Conservation (phyloP, 2,888 invertebrate species). For the Pandemis heparana region DNA sequence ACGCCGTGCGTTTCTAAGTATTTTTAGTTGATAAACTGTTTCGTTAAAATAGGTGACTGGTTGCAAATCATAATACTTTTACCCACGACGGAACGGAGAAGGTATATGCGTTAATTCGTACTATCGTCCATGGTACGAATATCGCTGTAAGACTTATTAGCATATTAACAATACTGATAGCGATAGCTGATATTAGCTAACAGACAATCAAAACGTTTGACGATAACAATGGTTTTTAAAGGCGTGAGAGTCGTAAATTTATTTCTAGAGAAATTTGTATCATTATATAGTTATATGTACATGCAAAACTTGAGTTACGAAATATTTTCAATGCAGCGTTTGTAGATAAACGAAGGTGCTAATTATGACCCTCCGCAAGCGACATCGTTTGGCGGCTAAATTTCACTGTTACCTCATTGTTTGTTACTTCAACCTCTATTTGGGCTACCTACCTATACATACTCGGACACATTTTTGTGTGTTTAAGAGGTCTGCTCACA, state of each 20-base stretch:
- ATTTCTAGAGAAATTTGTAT: slow-evolving; percentile 34
- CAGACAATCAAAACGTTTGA: background rate
- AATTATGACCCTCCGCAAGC: slow-evolving; percentile 53
- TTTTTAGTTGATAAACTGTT: too few relatives aligned
- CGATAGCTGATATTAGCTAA: too few relatives aligned
- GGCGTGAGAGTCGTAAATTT: slow-evolving; percentile 21
- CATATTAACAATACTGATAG: too few relatives aligned
- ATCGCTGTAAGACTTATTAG: too few relatives aligned
- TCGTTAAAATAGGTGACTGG: too few relatives aligned
- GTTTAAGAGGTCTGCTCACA: slow-evolving; percentile 12
- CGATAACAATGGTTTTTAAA: slow-evolving; percentile 6
- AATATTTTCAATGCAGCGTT: slow-evolving; percentile 39
- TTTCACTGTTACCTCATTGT: slow-evolving; percentile 60
- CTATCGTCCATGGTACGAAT: too few relatives aligned
- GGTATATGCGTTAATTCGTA: too few relatives aligned
- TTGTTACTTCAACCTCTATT: slow-evolving; percentile 50
- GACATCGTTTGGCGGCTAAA: slow-evolving; percentile 46
- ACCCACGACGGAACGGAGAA: too few relatives aligned
- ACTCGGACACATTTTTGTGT: slow-evolving; percentile 25
- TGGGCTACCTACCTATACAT: slow-evolving; percentile 41
- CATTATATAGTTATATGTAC: slow-evolving; percentile 2
- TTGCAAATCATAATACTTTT: too few relatives aligned
- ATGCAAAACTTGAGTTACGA: slow-evolving; percentile 31
- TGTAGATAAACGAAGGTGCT: slow-evolving; percentile 55
- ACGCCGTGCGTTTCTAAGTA: too few relatives aligned